Conservation (phyloP, 2,888 invertebrate genomes). For the Synergus gifuensis region DNA sequence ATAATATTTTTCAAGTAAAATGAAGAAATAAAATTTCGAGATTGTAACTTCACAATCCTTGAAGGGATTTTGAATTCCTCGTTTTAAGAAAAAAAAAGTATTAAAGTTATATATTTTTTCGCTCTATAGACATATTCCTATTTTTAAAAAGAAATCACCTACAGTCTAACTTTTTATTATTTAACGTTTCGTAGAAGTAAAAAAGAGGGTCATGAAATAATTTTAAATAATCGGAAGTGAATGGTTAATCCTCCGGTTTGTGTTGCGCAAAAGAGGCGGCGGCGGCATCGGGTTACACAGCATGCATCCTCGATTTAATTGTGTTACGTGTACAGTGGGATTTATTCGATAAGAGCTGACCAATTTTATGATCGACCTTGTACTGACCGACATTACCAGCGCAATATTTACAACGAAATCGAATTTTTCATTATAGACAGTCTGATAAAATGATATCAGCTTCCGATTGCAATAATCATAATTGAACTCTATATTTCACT, state of each 20-base stretch:
- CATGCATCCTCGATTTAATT: conserved; percentile 43
- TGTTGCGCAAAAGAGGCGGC: conserved; percentile 61
- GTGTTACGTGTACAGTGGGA: conserved; percentile 16
- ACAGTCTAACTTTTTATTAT: conserved; percentile 6
- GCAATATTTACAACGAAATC: neutral
- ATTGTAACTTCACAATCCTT: too few species aligned
- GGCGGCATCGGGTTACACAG: conserved; percentile 43
- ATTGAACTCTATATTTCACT: too few species aligned
- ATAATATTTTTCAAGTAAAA: too few species aligned
- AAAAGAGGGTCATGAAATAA: conserved; percentile 47
- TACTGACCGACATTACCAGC: neutral
- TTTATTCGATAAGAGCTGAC: conserved; percentile 22
- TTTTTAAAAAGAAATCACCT: too few species aligned
- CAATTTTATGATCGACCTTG: conserved; percentile 27
- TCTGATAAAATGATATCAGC: neutral
- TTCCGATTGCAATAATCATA: neutral
- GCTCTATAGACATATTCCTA: too few species aligned
- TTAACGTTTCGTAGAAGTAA: conserved; percentile 15
- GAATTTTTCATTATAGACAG: neutral
- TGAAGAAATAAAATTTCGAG: too few species aligned
- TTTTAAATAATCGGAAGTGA: conserved; percentile 65
- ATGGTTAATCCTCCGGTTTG: conserved; percentile 63
- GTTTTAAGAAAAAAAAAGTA: too few species aligned
- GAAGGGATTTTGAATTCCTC: too few species aligned
- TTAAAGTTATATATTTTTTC: too few species aligned